These are phyloP conservation scores for Phocoena sinus DNA, from an alignment of 2,113 vertebrate species.

Conservation along the genomic window DNA sequence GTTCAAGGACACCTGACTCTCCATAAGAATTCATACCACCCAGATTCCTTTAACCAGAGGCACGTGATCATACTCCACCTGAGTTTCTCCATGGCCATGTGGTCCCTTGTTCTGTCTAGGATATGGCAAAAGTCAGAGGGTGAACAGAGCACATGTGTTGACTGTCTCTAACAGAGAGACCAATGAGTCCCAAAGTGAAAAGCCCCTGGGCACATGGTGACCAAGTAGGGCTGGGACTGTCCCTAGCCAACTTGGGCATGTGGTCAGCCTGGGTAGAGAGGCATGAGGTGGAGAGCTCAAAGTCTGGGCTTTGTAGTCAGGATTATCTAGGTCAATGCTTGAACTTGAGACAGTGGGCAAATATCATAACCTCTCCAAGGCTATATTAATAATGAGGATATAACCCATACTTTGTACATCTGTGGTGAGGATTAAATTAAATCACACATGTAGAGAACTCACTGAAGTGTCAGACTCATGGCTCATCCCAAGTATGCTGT, in stretches of 20 bases:
- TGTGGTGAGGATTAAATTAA: not conserved
- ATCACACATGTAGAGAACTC: not conserved
- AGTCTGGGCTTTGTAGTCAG: not conserved
- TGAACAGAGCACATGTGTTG: accelerated
- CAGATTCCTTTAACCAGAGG: not conserved
- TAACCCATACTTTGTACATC: not conserved
- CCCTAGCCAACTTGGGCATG: accelerated
- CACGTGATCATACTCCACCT: accelerated
- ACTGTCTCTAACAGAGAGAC: too few relatives aligned
- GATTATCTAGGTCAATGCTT: not conserved
- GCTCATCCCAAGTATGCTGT: not conserved
- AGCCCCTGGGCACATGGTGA: not conserved
- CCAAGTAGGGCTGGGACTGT: not conserved
- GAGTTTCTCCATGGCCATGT: too few relatives aligned
- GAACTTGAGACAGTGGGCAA: not conserved
- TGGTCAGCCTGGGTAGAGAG: not conserved
- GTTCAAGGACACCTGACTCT: not conserved
- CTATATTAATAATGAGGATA: not conserved
- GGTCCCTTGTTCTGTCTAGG: not conserved
- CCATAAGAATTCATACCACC: not conserved
- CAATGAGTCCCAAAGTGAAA: not conserved
- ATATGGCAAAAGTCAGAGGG: accelerated
- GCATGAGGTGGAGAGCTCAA: not conserved
- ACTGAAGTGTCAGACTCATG: not conserved
- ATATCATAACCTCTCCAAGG: not conserved